A percentile compares a stretch with the other conserved stretches of the same genome.
Conservation (phyloP, 2,113 vertebrate species). For the Lipophrys pholis region DNA sequence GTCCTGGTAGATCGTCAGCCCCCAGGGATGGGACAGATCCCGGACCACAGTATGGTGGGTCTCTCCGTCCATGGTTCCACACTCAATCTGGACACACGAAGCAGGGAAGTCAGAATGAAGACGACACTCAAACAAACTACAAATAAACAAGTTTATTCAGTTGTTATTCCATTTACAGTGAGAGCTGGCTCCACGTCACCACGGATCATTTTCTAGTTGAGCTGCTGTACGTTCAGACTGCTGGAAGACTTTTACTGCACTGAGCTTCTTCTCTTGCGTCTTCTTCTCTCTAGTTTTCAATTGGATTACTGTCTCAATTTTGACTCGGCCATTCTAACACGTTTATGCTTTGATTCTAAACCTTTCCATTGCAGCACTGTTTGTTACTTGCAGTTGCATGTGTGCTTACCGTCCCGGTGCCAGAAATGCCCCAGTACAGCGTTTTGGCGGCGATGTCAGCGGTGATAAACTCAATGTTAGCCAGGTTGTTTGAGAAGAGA, state of each 20-base stretch:
- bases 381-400: not conserved
- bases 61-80: conserved; percentile 80
- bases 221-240: no score
- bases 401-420: conserved; percentile 75
- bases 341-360: no score
- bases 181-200: no score
- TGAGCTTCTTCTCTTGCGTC: no score
- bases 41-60: conserved; percentile 69
- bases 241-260: no score
- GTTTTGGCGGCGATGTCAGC: conserved; percentile 74
- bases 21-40: conserved; percentile 78
- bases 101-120: not conserved
- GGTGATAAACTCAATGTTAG: conserved; percentile 73
- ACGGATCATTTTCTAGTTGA: no score
- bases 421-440: conserved; percentile 79
- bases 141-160: no score
- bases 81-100: conserved; percentile 73
- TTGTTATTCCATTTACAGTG: no score
- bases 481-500: conserved; percentile 76
- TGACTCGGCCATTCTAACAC: no score
- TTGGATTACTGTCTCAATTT: no score
- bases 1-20: conserved; percentile 74
- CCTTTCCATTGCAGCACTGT: no score
- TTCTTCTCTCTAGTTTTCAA: no score
- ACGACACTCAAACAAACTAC: not conserved